Evolutionary conservation across 2,888 invertebrate genomes (phyloP).

Genomic region (Apamea sordens): DNA sequence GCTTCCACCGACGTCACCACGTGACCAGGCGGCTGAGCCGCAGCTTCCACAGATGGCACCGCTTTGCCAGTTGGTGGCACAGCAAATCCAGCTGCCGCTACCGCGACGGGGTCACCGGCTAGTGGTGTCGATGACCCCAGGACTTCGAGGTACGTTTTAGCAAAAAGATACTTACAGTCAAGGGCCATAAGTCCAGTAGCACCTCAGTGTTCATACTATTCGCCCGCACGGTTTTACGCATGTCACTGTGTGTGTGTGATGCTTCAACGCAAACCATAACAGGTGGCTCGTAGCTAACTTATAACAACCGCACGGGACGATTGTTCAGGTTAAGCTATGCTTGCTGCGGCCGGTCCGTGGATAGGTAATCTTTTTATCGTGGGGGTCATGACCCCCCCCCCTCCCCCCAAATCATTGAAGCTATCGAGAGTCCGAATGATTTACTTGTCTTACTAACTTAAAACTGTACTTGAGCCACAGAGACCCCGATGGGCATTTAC

Average conservation of each 20-base stretch:
- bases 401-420: no score
- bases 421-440: no score
- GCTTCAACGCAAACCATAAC: not conserved
- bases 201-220: not conserved
- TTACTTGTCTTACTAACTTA: no score
- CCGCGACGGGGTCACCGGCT: not conserved
- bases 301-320: not conserved
- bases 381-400: no score
- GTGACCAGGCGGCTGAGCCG: not conserved
- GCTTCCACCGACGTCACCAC: not conserved
- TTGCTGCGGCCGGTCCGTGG: no score
- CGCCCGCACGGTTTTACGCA: not conserved
- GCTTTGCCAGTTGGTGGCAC: not conserved
- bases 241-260: not conserved
- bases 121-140: not conserved
- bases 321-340: not conserved
- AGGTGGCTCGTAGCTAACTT: not conserved
- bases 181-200: not conserved
- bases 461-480: no score
- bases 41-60: not conserved
- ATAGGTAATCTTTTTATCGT: no score
- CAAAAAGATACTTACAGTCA: not conserved
- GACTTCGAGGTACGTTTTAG: not conserved
- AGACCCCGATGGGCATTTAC: no score
- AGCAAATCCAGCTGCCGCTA: not conserved